Conservation (phyloP, 64 coral and sea anemone genomes). For the Acropora tenuis region DNA sequence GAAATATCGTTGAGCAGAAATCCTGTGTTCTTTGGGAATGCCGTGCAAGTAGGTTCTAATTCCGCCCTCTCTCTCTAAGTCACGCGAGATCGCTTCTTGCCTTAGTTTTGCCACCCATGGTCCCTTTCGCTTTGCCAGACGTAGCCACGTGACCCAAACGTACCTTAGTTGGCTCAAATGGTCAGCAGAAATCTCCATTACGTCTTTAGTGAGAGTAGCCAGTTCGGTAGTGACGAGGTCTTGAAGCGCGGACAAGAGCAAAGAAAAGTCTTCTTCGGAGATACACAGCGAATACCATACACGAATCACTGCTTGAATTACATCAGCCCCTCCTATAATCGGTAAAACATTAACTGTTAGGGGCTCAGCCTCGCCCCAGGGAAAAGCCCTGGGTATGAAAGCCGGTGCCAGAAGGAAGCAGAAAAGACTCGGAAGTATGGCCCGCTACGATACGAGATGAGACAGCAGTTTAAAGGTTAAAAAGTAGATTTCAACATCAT, state of each 20-base stretch:
- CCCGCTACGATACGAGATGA: too few species aligned
- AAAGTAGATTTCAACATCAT: too few species aligned
- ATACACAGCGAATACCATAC: slow-evolving; percentile 53
- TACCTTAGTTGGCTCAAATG: neutral
- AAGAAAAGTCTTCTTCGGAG: neutral
- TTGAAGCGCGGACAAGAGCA: slow-evolving; percentile 19
- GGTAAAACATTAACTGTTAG: neutral
- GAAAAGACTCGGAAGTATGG: too few species aligned
- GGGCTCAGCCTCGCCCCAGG: neutral
- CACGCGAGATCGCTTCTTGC: too few species aligned
- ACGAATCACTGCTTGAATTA: slow-evolving; percentile 5
- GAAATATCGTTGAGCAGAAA: slow-evolving; percentile 16
- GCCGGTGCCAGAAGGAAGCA: too few species aligned
- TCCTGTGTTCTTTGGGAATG: slow-evolving; percentile 28
- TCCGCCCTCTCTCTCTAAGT: neutral
- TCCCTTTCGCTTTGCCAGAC: too few species aligned
- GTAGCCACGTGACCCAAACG: neutral
- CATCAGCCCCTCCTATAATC: neutral
- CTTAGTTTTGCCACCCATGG: too few species aligned
- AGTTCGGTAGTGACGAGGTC: slow-evolving; percentile 42
- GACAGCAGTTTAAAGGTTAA: too few species aligned
- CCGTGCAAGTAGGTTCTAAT: neutral
- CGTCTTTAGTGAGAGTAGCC: neutral
- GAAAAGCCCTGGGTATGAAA: too few species aligned
- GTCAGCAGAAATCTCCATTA: slow-evolving; percentile 10